phyloP scores from a whole-genome alignment of 2,888 invertebrate species.

The Brachyptera putata region DNA sequence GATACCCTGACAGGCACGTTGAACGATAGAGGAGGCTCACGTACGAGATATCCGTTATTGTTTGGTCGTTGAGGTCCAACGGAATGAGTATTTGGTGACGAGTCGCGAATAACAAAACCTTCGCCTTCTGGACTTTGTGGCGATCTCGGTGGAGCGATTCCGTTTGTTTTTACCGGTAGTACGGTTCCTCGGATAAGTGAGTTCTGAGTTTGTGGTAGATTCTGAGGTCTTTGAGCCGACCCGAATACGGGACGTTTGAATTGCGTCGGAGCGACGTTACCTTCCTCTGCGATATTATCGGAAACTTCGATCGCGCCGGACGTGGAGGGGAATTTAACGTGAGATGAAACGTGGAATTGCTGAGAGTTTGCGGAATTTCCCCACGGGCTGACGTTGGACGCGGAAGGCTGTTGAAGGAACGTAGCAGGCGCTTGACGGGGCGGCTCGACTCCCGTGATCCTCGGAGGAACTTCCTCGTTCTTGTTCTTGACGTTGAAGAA shows the following conservation, averaged over 20 bases:
- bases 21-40: background rate
- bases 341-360: background rate
- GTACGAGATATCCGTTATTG: background rate
- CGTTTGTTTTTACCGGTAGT: background rate
- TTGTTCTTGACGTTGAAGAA: conserved; percentile 20
- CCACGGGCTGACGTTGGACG: background rate
- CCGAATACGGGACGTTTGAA: no score
- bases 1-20: background rate
- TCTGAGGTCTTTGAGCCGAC: no score
- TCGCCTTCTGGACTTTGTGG: background rate
- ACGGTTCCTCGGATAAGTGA: background rate
- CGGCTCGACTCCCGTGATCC: conserved; percentile 13
- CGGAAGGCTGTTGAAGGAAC: background rate
- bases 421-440: conserved; percentile 3
- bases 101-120: background rate
- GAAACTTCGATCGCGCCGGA: background rate
- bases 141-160: background rate
- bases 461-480: background rate
- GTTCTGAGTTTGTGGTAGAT: background rate
- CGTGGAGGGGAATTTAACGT: conserved; percentile 10
- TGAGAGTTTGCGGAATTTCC: background rate
- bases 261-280: background rate
- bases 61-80: no score
- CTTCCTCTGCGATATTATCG: conserved; percentile 6
- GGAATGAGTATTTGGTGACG: background rate